Evolutionary conservation across 2,797 vertebrate species (phyloP), one percentile per base, ranked within the genome.

Genomic region (Trichosurus vulpecula): DNA sequence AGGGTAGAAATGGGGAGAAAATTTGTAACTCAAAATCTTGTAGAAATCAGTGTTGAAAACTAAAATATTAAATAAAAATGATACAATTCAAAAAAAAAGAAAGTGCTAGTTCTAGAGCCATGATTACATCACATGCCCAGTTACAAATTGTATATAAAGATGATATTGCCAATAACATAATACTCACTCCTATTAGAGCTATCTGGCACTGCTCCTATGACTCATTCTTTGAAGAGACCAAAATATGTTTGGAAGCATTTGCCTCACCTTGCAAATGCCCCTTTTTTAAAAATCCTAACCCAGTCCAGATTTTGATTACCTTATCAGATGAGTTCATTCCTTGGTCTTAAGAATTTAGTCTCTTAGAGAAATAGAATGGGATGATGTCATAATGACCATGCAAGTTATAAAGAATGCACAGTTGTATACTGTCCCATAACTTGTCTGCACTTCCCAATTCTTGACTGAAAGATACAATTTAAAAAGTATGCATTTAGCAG

Each of bases 301-400:
- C 35, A 92, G 91, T 54, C 22, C 55, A 94, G 96, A 96, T 97
- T 95, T 98, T 97, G 94, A 95, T 94, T 92, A 91, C 53, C 58
- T 97, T 97, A 98, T 97, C 96, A 95, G 91, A 96, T 97, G 97
- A 98, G 95, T 96, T 97, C 96, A 97, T 97, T 52, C 58, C 51
- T 81, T n/a, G 6, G 81, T 90, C 91, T 93, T 90, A 95, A 93
- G 91, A 95, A 92, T 19, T 92, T 53, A 90, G 91, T 57, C 58
- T 90, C 52, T 90, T 92, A 95, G 96, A 96, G 55, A 81, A 95
- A 90, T 4, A 55, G 61, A 8, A 2, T 61, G 95, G 91, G 93
- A 54, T 12, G 30, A 16, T 1, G 93, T 95, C 96, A 57, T 29
- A 96, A 58, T 51, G 93, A 52, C 54, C 35, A 31, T 31, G n/a